Evolutionary conservation across 2,888 invertebrate species (phyloP), one percentile per base, ranked within the genome.

Genomic region (Herminia tarsipennalis): DNA sequence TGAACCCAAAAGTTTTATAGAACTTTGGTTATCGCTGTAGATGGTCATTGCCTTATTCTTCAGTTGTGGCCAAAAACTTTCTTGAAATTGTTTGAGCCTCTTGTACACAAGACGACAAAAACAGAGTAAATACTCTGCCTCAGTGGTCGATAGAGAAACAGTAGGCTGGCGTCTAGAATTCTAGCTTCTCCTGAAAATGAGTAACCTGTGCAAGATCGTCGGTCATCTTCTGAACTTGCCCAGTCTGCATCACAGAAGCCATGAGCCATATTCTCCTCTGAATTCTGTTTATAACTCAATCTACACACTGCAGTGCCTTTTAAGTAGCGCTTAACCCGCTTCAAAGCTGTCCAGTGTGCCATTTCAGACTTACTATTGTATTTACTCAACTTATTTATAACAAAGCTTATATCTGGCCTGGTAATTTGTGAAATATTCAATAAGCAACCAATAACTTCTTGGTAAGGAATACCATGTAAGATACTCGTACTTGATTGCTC

Each of bases 171-270:
- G 46, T 20, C 36, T 50, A 8, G 69, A 70, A 3, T 32, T 38
- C 72, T 70, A 74, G n/a, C 40, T 33, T n/a, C 70, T 62, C n/a
- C n/a, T n/a, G n/a, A n/a, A 47, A 66, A 70, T 4, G 39, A 24
- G 22, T 63, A 69, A 2, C 70, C 67, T 0, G 65, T 51, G 16
- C 63, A 63, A 0, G 61, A 65, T 21, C 54, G 55, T 28, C 65
- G 21, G 12, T 34, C 13, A 20, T 27, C 27, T 12, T 27, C 27
- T 9, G 27, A 18, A 3, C 3, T 47, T 1, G 68, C 66, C 67
- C 68, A 70, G 14, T 71, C 67, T 1, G 70, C 32, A 34, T 70
- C 70, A 38, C 27, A 27, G 12, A 10, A 27, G 2, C 27, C 27
- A 27, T 27, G 27, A 27, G 12, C 59, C 61, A 39, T 61, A 61